These are phyloP conservation scores for Noctua janthe DNA, from an alignment of 2,888 invertebrate genomes.

Conservation along the genomic window DNA sequence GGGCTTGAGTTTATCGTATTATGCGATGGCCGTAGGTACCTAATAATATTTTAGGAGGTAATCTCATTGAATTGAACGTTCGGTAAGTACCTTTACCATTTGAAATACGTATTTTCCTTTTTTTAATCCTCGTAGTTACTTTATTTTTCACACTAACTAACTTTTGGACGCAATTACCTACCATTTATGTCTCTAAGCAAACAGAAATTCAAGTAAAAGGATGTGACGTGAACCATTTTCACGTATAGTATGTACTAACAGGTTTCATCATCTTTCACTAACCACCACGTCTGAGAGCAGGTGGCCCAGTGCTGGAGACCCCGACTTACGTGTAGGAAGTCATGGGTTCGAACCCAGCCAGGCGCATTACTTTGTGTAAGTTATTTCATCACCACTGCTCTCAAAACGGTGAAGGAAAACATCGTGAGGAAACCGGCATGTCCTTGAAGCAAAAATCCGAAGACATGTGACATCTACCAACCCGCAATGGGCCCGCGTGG, in stretches of 20 bases:
- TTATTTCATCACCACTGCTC: too few species aligned
- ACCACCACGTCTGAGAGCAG: too few species aligned
- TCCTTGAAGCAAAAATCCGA: too few species aligned
- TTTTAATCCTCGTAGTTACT: not conserved
- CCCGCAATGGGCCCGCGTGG: too few species aligned
- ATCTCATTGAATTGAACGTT: not conserved
- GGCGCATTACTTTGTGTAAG: too few species aligned
- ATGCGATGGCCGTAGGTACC: not conserved
- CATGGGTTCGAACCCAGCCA: too few species aligned
- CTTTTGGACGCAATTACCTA: not conserved
- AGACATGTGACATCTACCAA: too few species aligned
- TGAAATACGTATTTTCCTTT: not conserved
- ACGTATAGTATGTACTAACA: not conserved
- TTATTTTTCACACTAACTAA: not conserved
- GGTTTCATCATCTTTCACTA: not conserved
- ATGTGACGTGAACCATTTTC: not conserved
- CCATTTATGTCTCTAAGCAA: not conserved
- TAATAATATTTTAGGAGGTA: constrained; percentile 1
- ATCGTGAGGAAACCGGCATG: too few species aligned
- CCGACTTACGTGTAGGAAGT: too few species aligned
- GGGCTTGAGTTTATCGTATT: constrained; percentile 31
- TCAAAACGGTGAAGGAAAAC: too few species aligned
- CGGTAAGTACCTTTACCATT: not conserved
- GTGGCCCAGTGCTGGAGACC: too few species aligned
- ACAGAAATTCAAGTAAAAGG: not conserved